Base-by-base conservation (phyloP, 2,888 invertebrate genomes). In the Dorcus parallelipipedus region DNA sequence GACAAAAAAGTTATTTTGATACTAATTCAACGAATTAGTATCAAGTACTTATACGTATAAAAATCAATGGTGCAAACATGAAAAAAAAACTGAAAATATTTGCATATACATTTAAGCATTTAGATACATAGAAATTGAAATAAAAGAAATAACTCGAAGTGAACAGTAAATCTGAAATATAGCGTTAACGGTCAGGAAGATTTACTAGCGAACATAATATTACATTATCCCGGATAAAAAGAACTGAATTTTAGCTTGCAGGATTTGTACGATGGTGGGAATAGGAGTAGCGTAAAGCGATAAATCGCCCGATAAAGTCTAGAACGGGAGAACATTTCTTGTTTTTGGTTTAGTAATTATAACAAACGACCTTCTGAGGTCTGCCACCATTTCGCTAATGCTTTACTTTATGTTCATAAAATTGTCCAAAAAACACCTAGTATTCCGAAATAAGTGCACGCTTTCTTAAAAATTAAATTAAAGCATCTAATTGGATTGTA, bases 291-390 rank as follows among this genome's bases (percentile, higher is more conserved):
- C 71, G 73, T 68, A 67, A 67, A 67, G 64, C 74, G 73, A 75
- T 75, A 75, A 75, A 75, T 75, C 71, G 73, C 68, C 67, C 71
- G 75, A 75, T 75, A 75, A 75, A 75, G 74, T 74, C 71, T 72
- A 69, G 71, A 62, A 65, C 64, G 69, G 71, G 71, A 68, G 70
- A 70, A 71, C 70, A 69, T 71, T 73, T 71, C 73, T 74, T 73
- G 75, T 74, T 75, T 75, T 74, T 73, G 74, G 75, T 73, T 74
- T 74, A 71, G 74, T 75, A 75, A 75, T 75, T 75, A 74, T 74
- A 75, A 75, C 74, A 71, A 75, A 75, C 70, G 75, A 71, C 72
- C 70, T 67, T 61, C 62, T 67, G 66, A 68, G 68, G 47, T 47
- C 38, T 20, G 45, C 50, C 26, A 43, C 47, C 50, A 33, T 47